A percentile compares a stretch with the other conserved stretches of the same genome.
These are phyloP conservation scores for Micropoecilia bifurca DNA, from an alignment of 2,797 vertebrate species.

Conservation along the genomic window DNA sequence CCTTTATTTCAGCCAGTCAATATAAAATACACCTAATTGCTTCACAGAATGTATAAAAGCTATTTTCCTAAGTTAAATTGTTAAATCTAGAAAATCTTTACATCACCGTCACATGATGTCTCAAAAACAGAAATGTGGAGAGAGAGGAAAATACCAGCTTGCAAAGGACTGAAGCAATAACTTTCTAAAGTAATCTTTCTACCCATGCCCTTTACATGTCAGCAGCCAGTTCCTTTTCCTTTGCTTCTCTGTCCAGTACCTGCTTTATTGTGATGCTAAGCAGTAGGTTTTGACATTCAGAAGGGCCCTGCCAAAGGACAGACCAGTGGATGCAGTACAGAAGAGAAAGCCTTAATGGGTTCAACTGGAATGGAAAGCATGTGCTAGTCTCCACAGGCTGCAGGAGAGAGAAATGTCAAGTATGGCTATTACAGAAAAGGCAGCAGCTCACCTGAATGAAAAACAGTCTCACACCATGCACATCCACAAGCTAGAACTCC, in stretches of 20 bases:
- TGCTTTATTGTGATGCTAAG: conserved; percentile 74
- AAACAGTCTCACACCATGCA: conserved; percentile 54
- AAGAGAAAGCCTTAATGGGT: conserved; percentile 74
- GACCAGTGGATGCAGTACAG: conserved; percentile 59
- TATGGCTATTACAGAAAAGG: conserved; percentile 67
- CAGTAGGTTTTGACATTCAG: conserved; percentile 74
- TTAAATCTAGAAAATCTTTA: conserved; percentile 9
- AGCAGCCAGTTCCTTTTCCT: conserved; percentile 55
- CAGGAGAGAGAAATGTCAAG: conserved; percentile 73
- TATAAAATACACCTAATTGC: neutral
- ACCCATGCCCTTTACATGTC: conserved; percentile 59
- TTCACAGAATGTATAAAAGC: neutral
- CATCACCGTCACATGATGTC: conserved; percentile 15
- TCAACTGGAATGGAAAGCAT: conserved; percentile 78
- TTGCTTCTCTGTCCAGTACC: conserved; percentile 47
- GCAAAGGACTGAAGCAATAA: conserved; percentile 19
- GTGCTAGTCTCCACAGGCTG: conserved; percentile 68
- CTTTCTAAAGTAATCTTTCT: conserved; percentile 59
- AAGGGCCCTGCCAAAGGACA: conserved; percentile 66
- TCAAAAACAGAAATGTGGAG: conserved; percentile 16
- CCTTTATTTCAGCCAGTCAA: neutral
- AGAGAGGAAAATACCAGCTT: neutral
- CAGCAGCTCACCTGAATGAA: conserved; percentile 65
- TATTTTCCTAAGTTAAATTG: neutral
- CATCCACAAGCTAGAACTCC: conserved; percentile 39